A percentile compares a stretch with the other conserved stretches of the same genome.
Conservation (phyloP, 23 tunicate species). For the Oikopleura albicans region DNA sequence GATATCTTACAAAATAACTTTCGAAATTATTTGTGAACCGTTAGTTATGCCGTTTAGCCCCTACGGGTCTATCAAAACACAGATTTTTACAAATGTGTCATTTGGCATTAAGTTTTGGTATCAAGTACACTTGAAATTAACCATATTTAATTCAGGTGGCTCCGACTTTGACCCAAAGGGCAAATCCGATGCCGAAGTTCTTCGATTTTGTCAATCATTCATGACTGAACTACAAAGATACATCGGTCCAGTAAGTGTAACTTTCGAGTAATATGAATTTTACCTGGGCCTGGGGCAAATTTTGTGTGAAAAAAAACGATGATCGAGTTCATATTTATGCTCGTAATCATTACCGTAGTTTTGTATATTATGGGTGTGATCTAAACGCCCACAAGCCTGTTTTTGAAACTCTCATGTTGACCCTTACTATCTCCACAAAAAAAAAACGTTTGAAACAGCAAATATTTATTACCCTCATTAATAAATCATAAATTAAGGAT, state of each 20-base stretch:
- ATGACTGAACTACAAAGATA: slow-evolving; percentile 88
- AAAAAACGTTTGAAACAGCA: too few species aligned
- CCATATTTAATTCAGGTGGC: slow-evolving; percentile 30
- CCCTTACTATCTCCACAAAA: too few species aligned
- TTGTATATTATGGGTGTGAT: not conserved
- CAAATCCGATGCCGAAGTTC: slow-evolving; percentile 75
- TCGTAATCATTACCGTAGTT: too few species aligned
- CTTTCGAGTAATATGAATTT: slow-evolving; percentile 17
- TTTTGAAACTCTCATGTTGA: too few species aligned
- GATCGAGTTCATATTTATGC: not conserved
- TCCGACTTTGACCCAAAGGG: slow-evolving; percentile 98
- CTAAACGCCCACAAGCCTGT: not conserved
- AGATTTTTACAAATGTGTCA: too few species aligned
- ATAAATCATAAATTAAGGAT: slow-evolving; percentile 46
- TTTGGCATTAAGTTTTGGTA: too few species aligned
- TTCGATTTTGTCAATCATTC: slow-evolving; percentile 84
- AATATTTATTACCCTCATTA: too few species aligned
- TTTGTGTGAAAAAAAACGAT: not conserved
- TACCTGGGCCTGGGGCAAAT: not conserved
- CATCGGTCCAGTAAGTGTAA: slow-evolving; percentile 96
- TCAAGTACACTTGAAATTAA: too few species aligned
- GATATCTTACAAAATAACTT: too few species aligned
- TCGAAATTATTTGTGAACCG: too few species aligned
- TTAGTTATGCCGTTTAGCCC: too few species aligned
- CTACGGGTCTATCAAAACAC: too few species aligned